Percentiles rank a stretch among this genome's conserved stretches.
Evolutionary conservation across 2,888 invertebrate genomes (phyloP).

Genomic region (Hemicrepidius hirtus): DNA sequence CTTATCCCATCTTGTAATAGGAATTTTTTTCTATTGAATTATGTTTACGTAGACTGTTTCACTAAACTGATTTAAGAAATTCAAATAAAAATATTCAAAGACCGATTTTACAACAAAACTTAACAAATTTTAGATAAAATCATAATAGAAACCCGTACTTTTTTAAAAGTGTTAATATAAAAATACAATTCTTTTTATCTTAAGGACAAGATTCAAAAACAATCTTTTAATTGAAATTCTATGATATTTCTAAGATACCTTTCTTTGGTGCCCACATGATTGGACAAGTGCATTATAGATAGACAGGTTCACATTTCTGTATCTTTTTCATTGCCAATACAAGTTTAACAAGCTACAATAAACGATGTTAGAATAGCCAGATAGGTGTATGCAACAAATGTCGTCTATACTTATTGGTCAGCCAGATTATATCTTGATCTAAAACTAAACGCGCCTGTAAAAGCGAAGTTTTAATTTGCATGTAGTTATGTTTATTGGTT

Average conservation of each 20-base stretch:
- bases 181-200: background rate
- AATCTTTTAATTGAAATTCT: conserved; percentile 17
- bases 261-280: conserved; percentile 36
- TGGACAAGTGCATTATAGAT: conserved; percentile 46
- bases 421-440: conserved; percentile 43
- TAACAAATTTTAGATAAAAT: no score
- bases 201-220: background rate
- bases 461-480: conserved; percentile 12
- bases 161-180: no score
- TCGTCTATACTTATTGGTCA: conserved; percentile 38
- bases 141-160: no score
- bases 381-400: conserved; percentile 47
- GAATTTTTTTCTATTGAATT: conserved; percentile 37
- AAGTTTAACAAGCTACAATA: conserved; percentile 44
- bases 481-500: background rate
- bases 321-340: conserved; percentile 43
- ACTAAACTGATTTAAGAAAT: no score
- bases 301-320: conserved; percentile 42
- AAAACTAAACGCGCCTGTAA: conserved; percentile 10
- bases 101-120: no score
- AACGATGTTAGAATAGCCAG: conserved; percentile 38
- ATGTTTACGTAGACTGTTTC: conserved; percentile 23
- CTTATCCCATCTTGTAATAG: conserved; percentile 21
- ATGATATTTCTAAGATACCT: conserved; percentile 16
- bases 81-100: no score